These are phyloP conservation scores for Stictocephala bisonia DNA, from an alignment of 2,888 invertebrate genomes.

Conservation along the genomic window DNA sequence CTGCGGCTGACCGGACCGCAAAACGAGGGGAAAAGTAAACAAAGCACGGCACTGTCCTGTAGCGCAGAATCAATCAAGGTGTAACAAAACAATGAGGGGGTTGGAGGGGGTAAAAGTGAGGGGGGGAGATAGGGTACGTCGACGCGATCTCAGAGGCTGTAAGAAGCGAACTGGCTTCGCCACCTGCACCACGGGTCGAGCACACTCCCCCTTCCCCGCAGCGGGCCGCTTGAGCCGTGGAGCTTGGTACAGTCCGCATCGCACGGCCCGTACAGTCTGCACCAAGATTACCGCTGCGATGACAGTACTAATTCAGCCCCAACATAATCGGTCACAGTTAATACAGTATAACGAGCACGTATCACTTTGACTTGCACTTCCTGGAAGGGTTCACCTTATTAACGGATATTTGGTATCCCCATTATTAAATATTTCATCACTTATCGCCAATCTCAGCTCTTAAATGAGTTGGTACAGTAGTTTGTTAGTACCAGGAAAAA, in stretches of 20 bases:
- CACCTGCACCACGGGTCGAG: neutral
- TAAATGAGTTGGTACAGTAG: too few species aligned
- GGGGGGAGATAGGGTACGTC: slow-evolving; percentile 2
- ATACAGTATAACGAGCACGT: too few species aligned
- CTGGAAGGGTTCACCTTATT: too few species aligned
- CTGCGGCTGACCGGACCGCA: too few species aligned
- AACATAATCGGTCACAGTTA: slow-evolving; percentile 46
- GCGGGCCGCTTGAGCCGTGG: too few species aligned
- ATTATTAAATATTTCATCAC: too few species aligned
- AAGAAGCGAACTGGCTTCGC: slow-evolving; percentile 32
- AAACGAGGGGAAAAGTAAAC: neutral
- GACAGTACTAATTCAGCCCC: slow-evolving; percentile 47
- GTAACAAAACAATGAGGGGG: slow-evolving; percentile 4
- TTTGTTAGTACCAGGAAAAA: too few species aligned
- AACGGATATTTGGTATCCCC: too few species aligned
- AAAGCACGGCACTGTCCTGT: neutral
- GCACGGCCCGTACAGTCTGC: slow-evolving; percentile 43
- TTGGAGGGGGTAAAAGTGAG: neutral
- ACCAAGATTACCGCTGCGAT: slow-evolving; percentile 6
- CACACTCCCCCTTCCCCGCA: neutral
- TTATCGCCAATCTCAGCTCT: too few species aligned
- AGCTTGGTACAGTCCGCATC: too few species aligned
- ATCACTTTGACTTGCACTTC: too few species aligned
- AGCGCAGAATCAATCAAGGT: neutral
- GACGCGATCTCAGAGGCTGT: slow-evolving; percentile 36